phyloP scores from a whole-genome alignment of 2,797 vertebrate species.

The Neosalanx taihuensis region DNA sequence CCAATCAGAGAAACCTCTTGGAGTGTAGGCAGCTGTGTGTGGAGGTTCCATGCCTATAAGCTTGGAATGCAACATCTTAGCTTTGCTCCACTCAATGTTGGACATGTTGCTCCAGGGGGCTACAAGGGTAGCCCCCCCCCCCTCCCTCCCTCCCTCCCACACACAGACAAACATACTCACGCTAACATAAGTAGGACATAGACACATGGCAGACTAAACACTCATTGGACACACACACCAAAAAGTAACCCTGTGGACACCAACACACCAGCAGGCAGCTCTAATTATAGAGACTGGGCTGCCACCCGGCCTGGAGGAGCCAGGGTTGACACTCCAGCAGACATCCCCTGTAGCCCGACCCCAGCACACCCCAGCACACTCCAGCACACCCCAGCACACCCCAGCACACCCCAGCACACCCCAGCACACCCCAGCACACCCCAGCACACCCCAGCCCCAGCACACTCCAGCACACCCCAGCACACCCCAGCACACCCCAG shows the following conservation, averaged over 20 bases:
- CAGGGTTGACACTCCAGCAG: constrained; percentile 9
- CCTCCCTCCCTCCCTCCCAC: not conserved
- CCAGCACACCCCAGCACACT: not conserved
- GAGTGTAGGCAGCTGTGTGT: constrained; percentile 28
- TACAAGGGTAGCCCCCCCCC: not conserved
- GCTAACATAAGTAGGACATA: not conserved
- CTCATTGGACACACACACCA: constrained; percentile 1
- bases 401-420: not conserved
- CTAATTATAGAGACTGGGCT: constrained; percentile 18
- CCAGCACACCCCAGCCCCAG: not conserved
- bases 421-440: not conserved
- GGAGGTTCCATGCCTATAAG: constrained; percentile 27
- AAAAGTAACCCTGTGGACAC: no score
- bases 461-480: no score
- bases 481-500: no score
- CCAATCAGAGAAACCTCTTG: not conserved
- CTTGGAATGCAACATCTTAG: constrained; percentile 41
- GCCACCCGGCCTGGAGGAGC: constrained; percentile 8
- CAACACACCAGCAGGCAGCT: constrained; percentile 5
- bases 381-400: not conserved
- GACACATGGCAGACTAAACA: constrained; percentile 1
- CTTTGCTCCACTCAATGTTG: constrained; percentile 43
- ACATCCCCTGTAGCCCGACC: not conserved
- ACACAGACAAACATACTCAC: not conserved
- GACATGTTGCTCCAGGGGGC: constrained; percentile 45